A percentile compares a stretch with the other conserved stretches of the same genome.
These are phyloP conservation scores for Ellobium chinense DNA, from an alignment of 2,888 invertebrate species.

Conservation along the genomic window DNA sequence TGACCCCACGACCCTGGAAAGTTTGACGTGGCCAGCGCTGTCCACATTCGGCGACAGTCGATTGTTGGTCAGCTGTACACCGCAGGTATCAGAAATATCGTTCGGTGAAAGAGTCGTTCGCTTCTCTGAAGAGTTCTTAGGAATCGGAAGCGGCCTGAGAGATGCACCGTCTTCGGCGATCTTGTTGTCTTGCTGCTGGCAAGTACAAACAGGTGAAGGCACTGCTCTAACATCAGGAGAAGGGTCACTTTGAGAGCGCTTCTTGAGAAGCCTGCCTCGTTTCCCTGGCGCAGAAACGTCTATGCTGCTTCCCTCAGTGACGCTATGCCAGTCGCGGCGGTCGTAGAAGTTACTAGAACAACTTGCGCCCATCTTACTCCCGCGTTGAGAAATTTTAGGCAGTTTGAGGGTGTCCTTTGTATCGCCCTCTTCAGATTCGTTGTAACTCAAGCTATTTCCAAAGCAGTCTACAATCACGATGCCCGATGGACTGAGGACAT, in stretches of 20 bases:
- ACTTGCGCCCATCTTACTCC: constrained; percentile 31
- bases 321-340: constrained; percentile 22
- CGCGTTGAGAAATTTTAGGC: neutral
- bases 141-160: too few species aligned
- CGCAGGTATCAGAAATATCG: neutral
- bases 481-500: neutral
- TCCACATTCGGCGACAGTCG: constrained; percentile 20
- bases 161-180: neutral
- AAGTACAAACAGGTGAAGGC: neutral
- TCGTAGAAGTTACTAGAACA: constrained; percentile 40
- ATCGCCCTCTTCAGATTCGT: neutral
- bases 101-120: neutral
- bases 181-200: neutral
- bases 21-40: constrained; percentile 9
- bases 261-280: neutral
- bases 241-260: neutral
- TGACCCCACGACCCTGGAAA: neutral
- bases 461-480: neutral
- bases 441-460: neutral
- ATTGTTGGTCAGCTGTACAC: neutral
- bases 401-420: neutral
- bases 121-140: neutral
- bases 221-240: neutral
- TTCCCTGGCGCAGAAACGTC: neutral
- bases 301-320: neutral